Evolutionary conservation across 2,113 vertebrate species (phyloP).

Genomic region (Cardinalis cardinalis): DNA sequence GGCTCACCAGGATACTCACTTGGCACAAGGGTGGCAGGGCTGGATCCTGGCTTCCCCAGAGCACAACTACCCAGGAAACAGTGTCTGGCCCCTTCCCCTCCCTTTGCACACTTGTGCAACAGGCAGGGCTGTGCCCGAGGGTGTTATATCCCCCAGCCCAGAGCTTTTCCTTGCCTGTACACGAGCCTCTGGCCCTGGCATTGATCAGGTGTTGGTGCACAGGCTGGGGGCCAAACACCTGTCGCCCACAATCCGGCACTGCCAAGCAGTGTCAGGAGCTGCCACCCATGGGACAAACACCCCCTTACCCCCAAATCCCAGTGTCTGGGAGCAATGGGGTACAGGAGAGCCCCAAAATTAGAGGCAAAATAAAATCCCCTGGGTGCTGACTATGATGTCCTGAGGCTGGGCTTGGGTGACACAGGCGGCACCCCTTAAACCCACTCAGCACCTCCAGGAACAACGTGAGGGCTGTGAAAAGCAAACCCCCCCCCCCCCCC

Average conservation of each 20-base stretch:
- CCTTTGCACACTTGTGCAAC: not conserved
- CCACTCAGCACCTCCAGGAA: not conserved
- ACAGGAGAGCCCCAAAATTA: not conserved
- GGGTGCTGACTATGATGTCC: fast-evolving
- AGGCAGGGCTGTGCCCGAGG: not conserved
- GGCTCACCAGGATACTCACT: not conserved
- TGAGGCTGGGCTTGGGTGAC: too few species aligned
- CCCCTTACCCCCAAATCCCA: not conserved
- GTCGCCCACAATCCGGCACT: not conserved
- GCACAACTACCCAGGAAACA: too few species aligned
- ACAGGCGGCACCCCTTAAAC: not conserved
- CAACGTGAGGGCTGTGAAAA: not conserved
- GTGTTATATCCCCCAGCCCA: not conserved
- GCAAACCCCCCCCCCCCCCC: fast-evolving
- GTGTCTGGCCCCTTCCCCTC: not conserved
- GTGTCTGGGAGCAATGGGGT: not conserved
- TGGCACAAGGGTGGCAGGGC: not conserved
- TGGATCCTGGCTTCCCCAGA: not conserved
- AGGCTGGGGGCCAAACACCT: slow-evolving; percentile 47
- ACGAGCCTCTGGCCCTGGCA: not conserved
- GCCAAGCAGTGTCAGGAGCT: not conserved
- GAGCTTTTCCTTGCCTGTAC: not conserved
- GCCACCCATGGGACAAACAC: not conserved
- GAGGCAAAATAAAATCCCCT: not conserved
- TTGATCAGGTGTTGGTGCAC: not conserved